These are phyloP conservation scores for Drosophila melanogaster DNA, from an alignment of 1,140 invertebrate genomes.

Conservation along the genomic window DNA sequence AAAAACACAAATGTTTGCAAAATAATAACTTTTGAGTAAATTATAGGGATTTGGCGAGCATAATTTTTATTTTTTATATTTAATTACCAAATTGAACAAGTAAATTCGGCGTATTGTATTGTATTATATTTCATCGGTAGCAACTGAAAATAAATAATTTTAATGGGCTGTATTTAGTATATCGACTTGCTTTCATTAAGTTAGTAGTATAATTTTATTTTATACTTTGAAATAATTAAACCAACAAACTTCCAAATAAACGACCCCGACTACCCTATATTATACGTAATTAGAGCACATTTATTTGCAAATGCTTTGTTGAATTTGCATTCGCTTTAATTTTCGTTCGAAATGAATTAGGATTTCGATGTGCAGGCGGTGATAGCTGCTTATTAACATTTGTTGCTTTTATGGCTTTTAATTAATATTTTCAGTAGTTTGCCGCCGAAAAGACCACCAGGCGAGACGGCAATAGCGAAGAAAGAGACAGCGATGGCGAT, in stretches of 20 bases:
- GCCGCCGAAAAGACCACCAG: conserved; percentile 38
- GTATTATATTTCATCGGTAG: too few species aligned
- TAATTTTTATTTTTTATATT: conserved; percentile 27
- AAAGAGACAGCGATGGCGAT: conserved; percentile 30
- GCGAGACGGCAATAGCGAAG: conserved; percentile 24
- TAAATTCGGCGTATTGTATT: neutral
- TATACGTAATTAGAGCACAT: conserved; percentile 15
- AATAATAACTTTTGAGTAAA: conserved; percentile 14
- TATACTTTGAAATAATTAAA: neutral
- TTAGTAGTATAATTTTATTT: too few species aligned
- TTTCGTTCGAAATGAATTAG: conserved; percentile 33
- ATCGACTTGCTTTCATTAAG: too few species aligned
- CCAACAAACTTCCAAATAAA: too few species aligned
- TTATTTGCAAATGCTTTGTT: conserved; percentile 31
- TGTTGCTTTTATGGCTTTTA: conserved; percentile 52
- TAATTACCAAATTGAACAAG: conserved; percentile 24
- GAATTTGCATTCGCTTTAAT: conserved; percentile 26
- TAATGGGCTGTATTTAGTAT: too few species aligned
- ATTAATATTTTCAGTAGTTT: conserved; percentile 55
- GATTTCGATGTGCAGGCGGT: conserved; percentile 12
- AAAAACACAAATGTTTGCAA: conserved; percentile 19
- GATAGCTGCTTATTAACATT: conserved; percentile 50
- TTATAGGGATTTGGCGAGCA: conserved; percentile 5
- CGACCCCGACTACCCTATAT: neutral
- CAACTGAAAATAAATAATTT: too few species aligned